A percentile compares a stretch with the other conserved stretches of the same genome.
Conservation (phyloP, 2,888 invertebrate species). For the Nymphalis c-album region DNA sequence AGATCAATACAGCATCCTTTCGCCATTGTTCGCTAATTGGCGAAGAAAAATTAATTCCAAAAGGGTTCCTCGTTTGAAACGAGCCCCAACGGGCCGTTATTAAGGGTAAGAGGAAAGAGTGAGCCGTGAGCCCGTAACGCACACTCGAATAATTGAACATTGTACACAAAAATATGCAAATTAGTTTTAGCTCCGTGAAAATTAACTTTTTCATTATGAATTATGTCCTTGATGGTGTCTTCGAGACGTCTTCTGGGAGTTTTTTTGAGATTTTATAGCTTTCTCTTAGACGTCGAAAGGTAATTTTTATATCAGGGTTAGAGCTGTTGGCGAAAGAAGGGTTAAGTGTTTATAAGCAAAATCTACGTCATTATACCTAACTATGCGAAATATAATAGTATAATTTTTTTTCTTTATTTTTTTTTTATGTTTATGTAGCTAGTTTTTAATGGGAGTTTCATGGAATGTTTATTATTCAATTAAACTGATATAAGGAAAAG, state of each 20-base stretch:
- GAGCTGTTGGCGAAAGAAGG: conserved; percentile 49
- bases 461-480: too few species aligned
- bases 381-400: too few species aligned
- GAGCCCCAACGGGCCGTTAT: conserved; percentile 68
- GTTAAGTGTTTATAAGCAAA: conserved; percentile 49
- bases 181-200: conserved; percentile 69
- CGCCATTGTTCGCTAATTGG: conserved; percentile 73
- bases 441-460: too few species aligned
- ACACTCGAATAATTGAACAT: conserved; percentile 73
- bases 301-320: conserved; percentile 51
- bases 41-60: conserved; percentile 79
- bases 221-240: conserved; percentile 77
- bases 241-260: conserved; percentile 72
- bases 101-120: conserved; percentile 60
- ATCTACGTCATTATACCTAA: too few species aligned
- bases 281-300: conserved; percentile 47
- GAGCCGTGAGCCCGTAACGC: conserved; percentile 57
- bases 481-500: too few species aligned
- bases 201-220: conserved; percentile 82
- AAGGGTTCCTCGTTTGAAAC: conserved; percentile 69
- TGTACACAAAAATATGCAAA: conserved; percentile 78
- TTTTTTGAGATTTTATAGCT: conserved; percentile 76
- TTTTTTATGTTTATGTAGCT: too few species aligned
- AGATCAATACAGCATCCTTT: conserved; percentile 61
- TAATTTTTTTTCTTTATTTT: too few species aligned